Conservation (phyloP, 2,888 invertebrate genomes). For the Colostygia pectinataria region DNA sequence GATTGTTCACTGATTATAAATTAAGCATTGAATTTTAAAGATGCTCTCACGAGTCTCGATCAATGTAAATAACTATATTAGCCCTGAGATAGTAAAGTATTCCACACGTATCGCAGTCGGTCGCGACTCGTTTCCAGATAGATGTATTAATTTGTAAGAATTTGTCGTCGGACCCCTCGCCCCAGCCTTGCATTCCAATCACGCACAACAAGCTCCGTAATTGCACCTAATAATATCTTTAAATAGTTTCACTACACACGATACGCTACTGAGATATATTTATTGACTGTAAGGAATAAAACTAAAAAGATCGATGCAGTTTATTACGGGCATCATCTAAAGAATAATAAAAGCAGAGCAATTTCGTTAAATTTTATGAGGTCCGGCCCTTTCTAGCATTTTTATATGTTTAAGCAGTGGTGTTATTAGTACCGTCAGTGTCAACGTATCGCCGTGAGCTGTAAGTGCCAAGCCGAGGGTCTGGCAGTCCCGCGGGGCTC, state of each 20-base stretch:
- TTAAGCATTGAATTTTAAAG: no score
- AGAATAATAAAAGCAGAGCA: constrained; percentile 50
- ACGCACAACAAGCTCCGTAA: constrained; percentile 81
- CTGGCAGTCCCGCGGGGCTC: constrained; percentile 81
- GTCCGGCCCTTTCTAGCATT: constrained; percentile 45
- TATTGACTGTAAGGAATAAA: constrained; percentile 32
- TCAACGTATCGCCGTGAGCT: constrained; percentile 65
- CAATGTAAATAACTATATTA: constrained; percentile 51
- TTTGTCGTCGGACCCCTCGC: constrained; percentile 78
- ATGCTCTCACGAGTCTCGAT: constrained; percentile 19
- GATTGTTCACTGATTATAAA: no score
- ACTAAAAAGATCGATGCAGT: constrained; percentile 30
- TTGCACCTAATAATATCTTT: constrained; percentile 82
- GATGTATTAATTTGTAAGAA: constrained; percentile 83
- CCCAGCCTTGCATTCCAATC: constrained; percentile 75
- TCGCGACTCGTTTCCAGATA: constrained; percentile 65
- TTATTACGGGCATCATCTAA: constrained; percentile 48
- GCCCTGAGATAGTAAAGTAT: constrained; percentile 69
- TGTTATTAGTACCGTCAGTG: constrained; percentile 62
- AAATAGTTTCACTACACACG: constrained; percentile 60
- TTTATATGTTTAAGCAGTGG: constrained; percentile 58
- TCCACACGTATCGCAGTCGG: constrained; percentile 71
- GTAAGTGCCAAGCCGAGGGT: constrained; percentile 33
- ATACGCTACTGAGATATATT: constrained; percentile 31
- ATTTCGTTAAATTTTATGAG: constrained; percentile 51